Conservation (phyloP, 2,113 vertebrate genomes). For the Notarius lentiginosus region DNA sequence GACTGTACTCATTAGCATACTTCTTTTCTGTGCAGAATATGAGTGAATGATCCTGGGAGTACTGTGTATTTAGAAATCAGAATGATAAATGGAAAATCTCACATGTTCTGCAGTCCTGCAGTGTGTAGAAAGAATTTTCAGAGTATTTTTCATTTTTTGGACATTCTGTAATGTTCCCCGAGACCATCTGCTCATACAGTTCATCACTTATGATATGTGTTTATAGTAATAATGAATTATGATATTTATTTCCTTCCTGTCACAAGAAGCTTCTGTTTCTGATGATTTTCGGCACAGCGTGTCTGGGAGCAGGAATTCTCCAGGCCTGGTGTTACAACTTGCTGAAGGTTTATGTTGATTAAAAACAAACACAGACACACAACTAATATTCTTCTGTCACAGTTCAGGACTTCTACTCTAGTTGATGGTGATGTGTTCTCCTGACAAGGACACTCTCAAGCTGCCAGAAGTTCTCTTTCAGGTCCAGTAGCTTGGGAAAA, state of each 20-base stretch:
- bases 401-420: constrained; percentile 22
- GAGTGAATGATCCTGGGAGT: neutral
- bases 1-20: neutral
- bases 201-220: constrained; percentile 20
- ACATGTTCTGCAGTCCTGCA: neutral
- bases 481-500: constrained; percentile 29
- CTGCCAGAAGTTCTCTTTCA: constrained; percentile 33
- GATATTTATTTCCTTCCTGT: constrained; percentile 18
- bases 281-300: neutral
- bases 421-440: constrained; percentile 16
- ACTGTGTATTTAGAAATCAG: neutral
- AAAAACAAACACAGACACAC: neutral
- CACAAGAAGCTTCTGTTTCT: constrained; percentile 17
- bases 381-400: constrained; percentile 22
- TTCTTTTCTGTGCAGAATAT: neutral
- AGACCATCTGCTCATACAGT: constrained; percentile 17
- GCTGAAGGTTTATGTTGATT: constrained; percentile 10
- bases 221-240: constrained; percentile 34
- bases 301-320: neutral
- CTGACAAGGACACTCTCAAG: constrained; percentile 40
- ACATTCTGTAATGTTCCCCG: neutral
- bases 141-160: constrained; percentile 12
- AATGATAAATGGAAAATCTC: constrained; percentile 7
- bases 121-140: neutral
- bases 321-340: constrained; percentile 5